Evolutionary conservation across 2,113 vertebrate genomes (phyloP).

Genomic region (Ophiodon elongatus): DNA sequence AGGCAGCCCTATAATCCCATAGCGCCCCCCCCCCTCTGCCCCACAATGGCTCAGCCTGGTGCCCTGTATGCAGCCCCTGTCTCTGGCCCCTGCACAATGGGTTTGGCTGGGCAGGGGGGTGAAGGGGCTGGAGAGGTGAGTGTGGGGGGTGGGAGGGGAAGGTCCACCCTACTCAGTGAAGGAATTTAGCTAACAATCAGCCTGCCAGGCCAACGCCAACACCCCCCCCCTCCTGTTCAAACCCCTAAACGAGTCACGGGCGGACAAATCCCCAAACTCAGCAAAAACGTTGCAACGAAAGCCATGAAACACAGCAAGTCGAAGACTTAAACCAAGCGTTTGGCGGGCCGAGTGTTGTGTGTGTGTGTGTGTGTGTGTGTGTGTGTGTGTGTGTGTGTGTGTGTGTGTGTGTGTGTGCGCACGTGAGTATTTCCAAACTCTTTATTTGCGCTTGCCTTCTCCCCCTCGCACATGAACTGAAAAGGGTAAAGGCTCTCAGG

Average conservation of each 20-base stretch:
- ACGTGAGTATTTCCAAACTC: slow-evolving; percentile 39
- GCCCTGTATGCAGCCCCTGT: slow-evolving; percentile 72
- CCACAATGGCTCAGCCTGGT: slow-evolving; percentile 76
- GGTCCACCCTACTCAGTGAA: slow-evolving; percentile 73
- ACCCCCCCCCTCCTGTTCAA: slow-evolving; percentile 47
- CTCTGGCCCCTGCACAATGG: slow-evolving; percentile 73
- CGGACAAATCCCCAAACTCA: slow-evolving; percentile 68
- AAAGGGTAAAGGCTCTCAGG: slow-evolving; percentile 76
- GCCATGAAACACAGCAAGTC: slow-evolving; percentile 47
- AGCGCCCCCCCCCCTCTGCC: slow-evolving; percentile 51
- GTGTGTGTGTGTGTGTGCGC: background rate
- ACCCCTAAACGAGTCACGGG: slow-evolving; percentile 34
- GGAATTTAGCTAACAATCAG: slow-evolving; percentile 80
- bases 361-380: slow-evolving; percentile 9
- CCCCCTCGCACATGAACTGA: slow-evolving; percentile 68
- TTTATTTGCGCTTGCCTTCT: slow-evolving; percentile 72
- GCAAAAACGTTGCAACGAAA: slow-evolving; percentile 34
- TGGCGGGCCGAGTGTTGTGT: slow-evolving; percentile 3
- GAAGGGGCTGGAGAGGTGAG: slow-evolving; percentile 32
- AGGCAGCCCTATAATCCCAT: slow-evolving; percentile 74
- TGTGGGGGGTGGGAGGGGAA: slow-evolving; percentile 43
- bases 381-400: slow-evolving; percentile 15
- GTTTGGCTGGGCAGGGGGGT: slow-evolving; percentile 59
- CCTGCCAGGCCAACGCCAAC: slow-evolving; percentile 57
- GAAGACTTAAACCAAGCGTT: slow-evolving; percentile 56